Evolutionary conservation across 1,140 invertebrate genomes (phyloP), one percentile per base, ranked within the genome.

Genomic region (Scaptomyza hsui): DNA sequence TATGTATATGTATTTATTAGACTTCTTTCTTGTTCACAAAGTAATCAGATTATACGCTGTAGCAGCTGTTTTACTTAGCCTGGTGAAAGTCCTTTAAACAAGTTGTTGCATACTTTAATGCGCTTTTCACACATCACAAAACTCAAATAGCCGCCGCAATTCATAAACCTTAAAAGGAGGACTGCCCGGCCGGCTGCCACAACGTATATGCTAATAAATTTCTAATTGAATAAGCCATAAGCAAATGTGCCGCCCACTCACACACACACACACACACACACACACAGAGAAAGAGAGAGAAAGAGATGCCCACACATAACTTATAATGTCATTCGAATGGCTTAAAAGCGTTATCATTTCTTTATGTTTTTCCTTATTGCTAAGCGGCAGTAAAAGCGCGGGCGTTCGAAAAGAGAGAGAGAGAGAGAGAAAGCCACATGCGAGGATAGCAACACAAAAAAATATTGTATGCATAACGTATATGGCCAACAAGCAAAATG

Each of bases 401-500:
- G 49, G 13, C 39, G 32, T 47, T 35, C 29, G 18, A 67, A 32
- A n/a, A 29, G 7, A 29, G 26, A 6, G 19, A 21, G 19, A 1
- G 6, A 9, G 26, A 29, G 26, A 62, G 63, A 52, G 19, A 53
- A 74, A 12, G 24, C 12, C 15, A 62, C 39, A 41, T 21, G 3
- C 15, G 10, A 3, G 7, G 21, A 45, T 26, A 26, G 55, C 41
- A 76, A 63, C 26, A 29, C 26, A 29, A 59, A 82, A 69, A 73
- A 68, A 82, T 88, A 81, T 78, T 75, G 75, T 88, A 71, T 86
- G 76, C 72, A 80, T 86, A 86, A 80, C 68, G 81, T 68, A 81
- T 83, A 61, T 72, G 64, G 61, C 32, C 59, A 64, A 69, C 53
- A 52, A 62, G 56, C 45, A 53, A 24, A 69, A 56, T 69, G 73